Percentiles rank a stretch among this genome's conserved stretches.
These are phyloP conservation scores for Crocidura indochinensis DNA, from an alignment of 2,797 vertebrate species.

Conservation along the genomic window DNA sequence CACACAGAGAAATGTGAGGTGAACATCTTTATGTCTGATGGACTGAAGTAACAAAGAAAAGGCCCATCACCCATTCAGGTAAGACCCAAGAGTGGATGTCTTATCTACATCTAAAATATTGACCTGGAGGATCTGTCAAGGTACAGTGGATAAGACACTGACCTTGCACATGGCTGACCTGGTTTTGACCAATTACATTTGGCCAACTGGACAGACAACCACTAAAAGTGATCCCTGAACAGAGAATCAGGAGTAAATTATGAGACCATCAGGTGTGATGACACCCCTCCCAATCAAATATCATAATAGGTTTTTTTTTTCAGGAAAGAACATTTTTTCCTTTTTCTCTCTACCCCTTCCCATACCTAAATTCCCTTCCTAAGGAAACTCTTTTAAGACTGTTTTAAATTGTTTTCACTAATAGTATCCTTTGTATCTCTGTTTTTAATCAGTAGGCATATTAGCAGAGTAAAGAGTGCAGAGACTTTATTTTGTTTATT, in stretches of 20 bases:
- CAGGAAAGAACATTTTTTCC: not conserved
- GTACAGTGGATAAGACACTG: too few relatives aligned
- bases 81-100: not conserved
- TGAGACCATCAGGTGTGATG: too few relatives aligned
- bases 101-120: constrained; percentile 23
- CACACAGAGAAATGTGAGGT: not conserved
- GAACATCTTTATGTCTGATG: constrained; percentile 19
- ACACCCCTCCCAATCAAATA: not conserved
- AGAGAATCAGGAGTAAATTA: too few relatives aligned
- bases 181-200: too few relatives aligned
- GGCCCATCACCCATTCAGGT: not conserved
- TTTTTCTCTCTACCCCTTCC: not conserved
- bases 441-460: constrained; percentile 4
- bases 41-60: constrained; percentile 44
- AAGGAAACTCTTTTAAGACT: constrained; percentile 20
- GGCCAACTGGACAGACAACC: too few relatives aligned
- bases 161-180: too few relatives aligned
- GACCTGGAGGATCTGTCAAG: not conserved
- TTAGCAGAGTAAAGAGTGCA: not conserved
- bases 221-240: too few relatives aligned
- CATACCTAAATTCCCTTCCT: not conserved
- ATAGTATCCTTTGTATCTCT: not conserved
- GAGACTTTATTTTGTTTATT: constrained; percentile 15
- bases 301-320: not conserved
- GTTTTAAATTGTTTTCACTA: constrained; percentile 45